phyloP scores from a whole-genome alignment of 2,797 vertebrate species.

The Ispidina lecontei region DNA sequence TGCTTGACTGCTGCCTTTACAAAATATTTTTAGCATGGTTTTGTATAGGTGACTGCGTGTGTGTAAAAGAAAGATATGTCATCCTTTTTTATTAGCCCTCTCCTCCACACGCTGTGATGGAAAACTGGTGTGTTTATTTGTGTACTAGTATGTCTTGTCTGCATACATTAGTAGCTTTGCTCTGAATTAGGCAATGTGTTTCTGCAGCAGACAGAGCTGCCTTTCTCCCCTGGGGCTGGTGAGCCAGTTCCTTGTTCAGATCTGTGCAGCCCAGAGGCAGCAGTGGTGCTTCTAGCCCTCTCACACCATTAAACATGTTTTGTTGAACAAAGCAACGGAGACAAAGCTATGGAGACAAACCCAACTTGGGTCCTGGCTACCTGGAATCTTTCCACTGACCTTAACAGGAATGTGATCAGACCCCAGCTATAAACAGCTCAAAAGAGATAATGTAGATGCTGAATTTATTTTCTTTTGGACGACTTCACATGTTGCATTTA shows the following conservation, averaged over 20 bases:
- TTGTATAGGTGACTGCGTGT: slow-evolving; percentile 59
- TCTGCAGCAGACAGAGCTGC: slow-evolving; percentile 35
- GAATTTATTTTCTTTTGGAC: slow-evolving; percentile 12
- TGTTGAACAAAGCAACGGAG: neutral
- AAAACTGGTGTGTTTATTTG: neutral
- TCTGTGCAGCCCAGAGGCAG: neutral
- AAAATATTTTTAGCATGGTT: slow-evolving; percentile 35
- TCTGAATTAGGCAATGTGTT: slow-evolving; percentile 7
- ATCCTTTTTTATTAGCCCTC: slow-evolving; percentile 47
- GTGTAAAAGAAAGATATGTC: slow-evolving; percentile 38
- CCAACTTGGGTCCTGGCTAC: neutral
- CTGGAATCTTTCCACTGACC: slow-evolving; percentile 19
- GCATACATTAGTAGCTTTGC: slow-evolving; percentile 45
- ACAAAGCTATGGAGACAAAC: neutral
- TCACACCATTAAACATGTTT: neutral
- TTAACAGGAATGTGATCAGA: slow-evolving; percentile 7
- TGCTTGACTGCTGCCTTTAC: slow-evolving; percentile 19
- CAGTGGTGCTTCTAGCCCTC: neutral
- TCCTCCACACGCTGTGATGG: neutral
- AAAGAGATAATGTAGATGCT: slow-evolving; percentile 5
- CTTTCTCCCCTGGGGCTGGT: neutral
- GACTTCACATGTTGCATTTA: neutral
- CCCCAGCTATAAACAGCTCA: neutral
- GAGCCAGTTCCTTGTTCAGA: neutral
- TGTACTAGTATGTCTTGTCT: slow-evolving; percentile 36